Base-by-base conservation (phyloP, 1,140 invertebrate species). In the Tetragnatha versicolor region DNA sequence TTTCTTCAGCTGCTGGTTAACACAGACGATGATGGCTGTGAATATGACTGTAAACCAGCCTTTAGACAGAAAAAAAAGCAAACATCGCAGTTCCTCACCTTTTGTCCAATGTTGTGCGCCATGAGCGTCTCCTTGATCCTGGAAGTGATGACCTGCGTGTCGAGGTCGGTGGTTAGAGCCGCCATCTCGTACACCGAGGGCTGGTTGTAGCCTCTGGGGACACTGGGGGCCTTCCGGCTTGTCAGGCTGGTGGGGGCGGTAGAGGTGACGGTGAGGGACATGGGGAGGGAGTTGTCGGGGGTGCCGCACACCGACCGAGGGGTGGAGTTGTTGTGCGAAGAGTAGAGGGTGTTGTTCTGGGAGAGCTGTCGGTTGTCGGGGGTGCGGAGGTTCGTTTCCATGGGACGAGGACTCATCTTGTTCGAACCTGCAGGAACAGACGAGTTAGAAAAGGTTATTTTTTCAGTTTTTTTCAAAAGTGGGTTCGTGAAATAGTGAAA, bases 41-140 rank as follows among this genome's bases (percentile, higher is more conserved):
- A n/a, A n/a, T 51, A n/a, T 6, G 2, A n/a, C 49, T 51, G n/a
- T n/a, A 17, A 51, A 6, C 22, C n/a, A 0, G 14, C 6, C n/a
- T 51, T 51, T 6, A 51, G 49, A 51, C 49, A 51, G 22, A 3
- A 53, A 22, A 12, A 47, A 53, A 22, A 4, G 25, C 49, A 12
- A 25, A 2, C 9, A n/a, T n/a, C 12, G 9, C 25, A 17, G 12
- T 33, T 20, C 5, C 25, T 61, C 33, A 93, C 89, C 88, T 98
- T 98, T 87, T 99, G 97, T 1, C 97, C 97, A 82, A 98, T 96
- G 83, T 98, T 98, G 83, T 98, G 98, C 10, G 96, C 96, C 42
- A 98, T 87, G 0, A 98, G 87, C 0, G 96, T 94, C 85, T 98
- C 97, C 85, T 98, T 99, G 83, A 98, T 98, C 85, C 96, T 95